Evolutionary conservation across 2,797 vertebrate species (phyloP).

Genomic region (Naso thynnoides): DNA sequence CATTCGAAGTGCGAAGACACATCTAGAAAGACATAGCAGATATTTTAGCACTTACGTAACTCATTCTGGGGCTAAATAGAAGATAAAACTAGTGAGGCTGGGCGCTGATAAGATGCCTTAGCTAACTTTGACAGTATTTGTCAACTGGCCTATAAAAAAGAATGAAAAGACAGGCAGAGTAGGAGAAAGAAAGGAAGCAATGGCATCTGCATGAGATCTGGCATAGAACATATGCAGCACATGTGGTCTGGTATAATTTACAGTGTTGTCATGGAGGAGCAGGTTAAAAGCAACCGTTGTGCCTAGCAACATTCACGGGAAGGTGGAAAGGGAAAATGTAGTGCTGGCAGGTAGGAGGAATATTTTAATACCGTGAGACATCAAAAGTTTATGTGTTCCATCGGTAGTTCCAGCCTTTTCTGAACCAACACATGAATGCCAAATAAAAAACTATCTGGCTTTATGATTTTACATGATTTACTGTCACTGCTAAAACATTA

Average conservation of each 20-base stretch:
- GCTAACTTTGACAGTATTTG: constrained; percentile 44
- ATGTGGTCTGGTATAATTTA: constrained; percentile 83
- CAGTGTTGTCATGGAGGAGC: constrained; percentile 77
- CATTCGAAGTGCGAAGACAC: background rate
- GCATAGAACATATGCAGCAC: constrained; percentile 67
- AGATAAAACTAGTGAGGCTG: constrained; percentile 10
- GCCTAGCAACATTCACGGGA: constrained; percentile 80
- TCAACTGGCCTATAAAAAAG: constrained; percentile 33
- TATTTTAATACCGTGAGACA: constrained; percentile 82
- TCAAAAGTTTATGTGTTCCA: constrained; percentile 82
- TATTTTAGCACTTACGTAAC: constrained; percentile 1
- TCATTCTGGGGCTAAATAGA: background rate
- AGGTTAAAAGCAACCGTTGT: constrained; percentile 80
- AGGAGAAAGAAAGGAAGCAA: constrained; percentile 44
- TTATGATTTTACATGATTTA: constrained; percentile 70
- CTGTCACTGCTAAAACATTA: constrained; percentile 48
- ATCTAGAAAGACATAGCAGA: background rate
- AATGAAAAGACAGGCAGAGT: constrained; percentile 30
- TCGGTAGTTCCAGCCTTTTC: constrained; percentile 71
- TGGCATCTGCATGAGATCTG: constrained; percentile 79
- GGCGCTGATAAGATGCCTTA: constrained; percentile 30
- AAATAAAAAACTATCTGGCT: constrained; percentile 71
- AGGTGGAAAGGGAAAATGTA: constrained; percentile 76
- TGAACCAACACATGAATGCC: constrained; percentile 59
- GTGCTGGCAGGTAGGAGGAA: constrained; percentile 75